Evolutionary conservation across 2,888 invertebrate genomes (phyloP).

Genomic region (Acanthosepion esculentum): DNA sequence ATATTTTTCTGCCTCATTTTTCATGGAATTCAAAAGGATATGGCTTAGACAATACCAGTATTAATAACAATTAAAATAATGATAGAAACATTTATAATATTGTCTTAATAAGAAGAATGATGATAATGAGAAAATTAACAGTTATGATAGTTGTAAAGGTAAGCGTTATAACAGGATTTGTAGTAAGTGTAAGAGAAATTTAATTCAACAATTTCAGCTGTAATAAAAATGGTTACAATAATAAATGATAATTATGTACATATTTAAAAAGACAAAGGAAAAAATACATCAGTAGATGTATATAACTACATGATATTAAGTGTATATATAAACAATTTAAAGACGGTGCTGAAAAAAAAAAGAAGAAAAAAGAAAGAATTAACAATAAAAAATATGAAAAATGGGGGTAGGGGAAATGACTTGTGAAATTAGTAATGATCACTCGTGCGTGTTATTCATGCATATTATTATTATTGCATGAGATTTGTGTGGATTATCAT

Average conservation of each 20-base stretch:
- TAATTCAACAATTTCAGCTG: neutral
- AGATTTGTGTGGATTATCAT: conserved; percentile 7
- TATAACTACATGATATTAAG: too few species aligned
- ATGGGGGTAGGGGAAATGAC: neutral
- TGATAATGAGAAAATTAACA: neutral
- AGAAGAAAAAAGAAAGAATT: neutral
- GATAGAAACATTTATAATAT: neutral
- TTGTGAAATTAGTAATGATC: neutral
- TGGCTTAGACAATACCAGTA: neutral
- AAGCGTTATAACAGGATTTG: too few species aligned
- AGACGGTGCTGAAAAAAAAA: neutral
- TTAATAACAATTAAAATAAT: neutral
- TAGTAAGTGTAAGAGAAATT: too few species aligned
- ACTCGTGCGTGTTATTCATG: conserved; percentile 20
- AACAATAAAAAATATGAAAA: neutral
- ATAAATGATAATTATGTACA: neutral
- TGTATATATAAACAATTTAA: too few species aligned
- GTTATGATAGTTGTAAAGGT: neutral
- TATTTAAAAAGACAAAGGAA: neutral
- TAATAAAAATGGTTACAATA: neutral
- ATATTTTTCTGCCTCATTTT: neutral
- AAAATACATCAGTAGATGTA: too few species aligned
- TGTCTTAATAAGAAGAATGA: neutral
- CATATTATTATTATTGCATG: conserved; percentile 33
- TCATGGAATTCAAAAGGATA: neutral